Base-by-base conservation (phyloP, 2,888 invertebrate genomes). In the Chrysomela aeneicollis region DNA sequence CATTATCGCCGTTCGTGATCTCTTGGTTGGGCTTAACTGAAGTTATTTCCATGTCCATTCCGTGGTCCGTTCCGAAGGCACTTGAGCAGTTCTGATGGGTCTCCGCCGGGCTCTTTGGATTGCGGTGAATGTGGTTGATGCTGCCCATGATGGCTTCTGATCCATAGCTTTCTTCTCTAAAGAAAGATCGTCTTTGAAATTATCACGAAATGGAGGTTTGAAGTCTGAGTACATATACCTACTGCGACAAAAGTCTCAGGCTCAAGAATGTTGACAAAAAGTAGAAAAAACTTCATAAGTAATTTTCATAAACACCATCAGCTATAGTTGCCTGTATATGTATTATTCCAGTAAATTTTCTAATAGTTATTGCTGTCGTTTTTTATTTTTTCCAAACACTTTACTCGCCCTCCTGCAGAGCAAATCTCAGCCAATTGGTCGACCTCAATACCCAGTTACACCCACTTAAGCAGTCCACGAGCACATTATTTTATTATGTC, bases 121-220 rank as follows among this genome's bases (percentile, higher is more conserved):
- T 71, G 69, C 76, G 72, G 72, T 80, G 80, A 76, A 80, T 75
- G 73, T 82, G 79, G 74, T 82, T 82, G 77, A 74, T 77, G 76
- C 76, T 80, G 73, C 79, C 82, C 82, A 82, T 82, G n/a, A n/a
- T n/a, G 77, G 77, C 79, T 75, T 78, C 74, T 77, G 79, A 76
- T 79, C 82, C 82, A 82, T 82, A 81, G 77, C 77, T 82, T 77
- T 80, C 79, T 81, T 79, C 77, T 75, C 82, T 82, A 69, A 59
- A 73, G 71, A 65, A 61, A 37, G 35, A 17, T 54, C 15, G 19
- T 3, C 3, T 22, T 8, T 12, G n/a, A 12, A 26, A 51, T 19
- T 51, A 21, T 10, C 21, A 35, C 8, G 10, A 35, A 35, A 35
- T 35, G 10, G 35, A 35, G 35, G 10, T 9, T 9, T 9, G 6